Base-by-base conservation (phyloP, 2,888 invertebrate species). In the Cantharis nigra region DNA sequence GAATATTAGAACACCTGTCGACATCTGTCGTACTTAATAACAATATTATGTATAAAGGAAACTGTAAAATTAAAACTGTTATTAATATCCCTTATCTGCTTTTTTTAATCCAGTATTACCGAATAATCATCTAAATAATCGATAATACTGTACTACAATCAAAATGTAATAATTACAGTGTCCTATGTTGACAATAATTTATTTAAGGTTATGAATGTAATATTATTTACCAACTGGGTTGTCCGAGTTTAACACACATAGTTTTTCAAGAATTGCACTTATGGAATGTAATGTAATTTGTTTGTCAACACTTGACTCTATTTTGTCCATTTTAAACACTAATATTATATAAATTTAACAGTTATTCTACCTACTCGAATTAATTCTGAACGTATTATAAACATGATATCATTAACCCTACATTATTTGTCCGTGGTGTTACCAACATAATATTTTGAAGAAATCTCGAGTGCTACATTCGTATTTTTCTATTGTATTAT, bases 231-330 rank as follows among this genome's bases (percentile, higher is more conserved):
- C 82, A 33, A 77, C 72, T 18, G 79, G 80, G 72, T 81, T 79
- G 63, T 81, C 77, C 67, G 74, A 71, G 72, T 82, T 84, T 75
- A 85, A 75, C 33, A 79, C 76, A 78, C 81, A 77, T 69, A 85
- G 79, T 33, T 80, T 80, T 49, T 81, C 72, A 72, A 85, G 78
- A 76, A 85, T 76, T 65, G 72, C 76, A 30, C 69, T 80, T 76
- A 78, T 83, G 75, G 20, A 9, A 82, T 77, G 83, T 84, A 79
- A 16, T 77, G 78, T 16, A 62, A 20, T 63, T 16, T 70, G 26
- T 63, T 70, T 13, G 3, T 7, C 14, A 70, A 9, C 13, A 67
- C 7, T 67, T 7, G 26, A n/a, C 23, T 67, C 23, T 20, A n/a
- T 7, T 20, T 23, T 7, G 23, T 67, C 65, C 65, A 67, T 67